Evolutionary conservation across 2,888 invertebrate species (phyloP), one percentile per base, ranked within the genome.

Genomic region (Parascotia fuliginaria): DNA sequence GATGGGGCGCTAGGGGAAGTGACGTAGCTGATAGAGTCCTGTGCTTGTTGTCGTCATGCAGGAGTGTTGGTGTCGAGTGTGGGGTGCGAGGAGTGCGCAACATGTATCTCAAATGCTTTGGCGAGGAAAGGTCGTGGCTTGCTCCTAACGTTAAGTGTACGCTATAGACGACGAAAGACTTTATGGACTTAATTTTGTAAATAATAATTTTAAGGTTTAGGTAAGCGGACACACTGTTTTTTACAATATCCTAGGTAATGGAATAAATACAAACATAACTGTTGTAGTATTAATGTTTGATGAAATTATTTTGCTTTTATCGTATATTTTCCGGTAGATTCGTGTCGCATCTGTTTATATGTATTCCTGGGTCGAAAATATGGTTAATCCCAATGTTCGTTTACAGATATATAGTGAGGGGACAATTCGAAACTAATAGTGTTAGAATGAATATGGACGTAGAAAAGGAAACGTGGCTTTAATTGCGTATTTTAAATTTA

Each of bases 181-280:
- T 65, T 86, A 84, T 80, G 82, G 82, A 89, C 84, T 87, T 89
- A 83, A 89, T 87, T 85, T 86, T 91, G 89, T 91, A 89, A 77
- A 90, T 89, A 90, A 79, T 88, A 87, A 60, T 79, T 79, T 60
- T 89, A 88, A 90, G 89, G 81, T 67, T 73, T 83, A 85, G 79
- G 69, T 89, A 88, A 87, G 87, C 82, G 77, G 81, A 87, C 81
- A 86, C 83, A 88, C 88, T 85, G 89, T 92, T 92, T 92, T 91
- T 89, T 91, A 92, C 89, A 88, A 89, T 91, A 91, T 89, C 79
- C 75, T 90, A 90, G 82, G 79, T 85, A 85, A 85, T 82, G 77
- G 79, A 81, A 83, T 80, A 79, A 79, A 80, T 81, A 83, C 83
- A 82, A 83, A 82, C 83, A 81, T 88, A 86, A 89, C 86, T 89